phyloP scores from a whole-genome alignment of 2,797 vertebrate species.

The Thaleichthys pacificus region DNA sequence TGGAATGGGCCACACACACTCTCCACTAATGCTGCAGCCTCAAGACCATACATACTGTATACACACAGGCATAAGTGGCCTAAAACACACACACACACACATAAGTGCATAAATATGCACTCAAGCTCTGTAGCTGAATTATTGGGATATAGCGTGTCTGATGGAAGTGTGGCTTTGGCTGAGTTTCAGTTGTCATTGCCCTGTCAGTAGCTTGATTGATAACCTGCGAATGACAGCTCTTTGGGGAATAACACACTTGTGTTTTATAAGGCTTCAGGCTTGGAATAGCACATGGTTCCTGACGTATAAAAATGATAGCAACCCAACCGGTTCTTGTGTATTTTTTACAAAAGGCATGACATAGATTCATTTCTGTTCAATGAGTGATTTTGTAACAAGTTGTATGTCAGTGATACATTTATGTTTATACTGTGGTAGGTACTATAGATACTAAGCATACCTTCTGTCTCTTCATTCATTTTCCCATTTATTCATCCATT shows the following conservation, averaged over 20 bases:
- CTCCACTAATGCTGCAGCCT: not conserved
- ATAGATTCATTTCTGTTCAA: not conserved
- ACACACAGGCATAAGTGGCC: slow-evolving; percentile 38
- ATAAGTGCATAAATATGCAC: slow-evolving; percentile 18
- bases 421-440: not conserved
- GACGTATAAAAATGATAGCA: not conserved
- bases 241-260: not conserved
- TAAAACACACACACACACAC: slow-evolving; percentile 37
- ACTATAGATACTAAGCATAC: not conserved
- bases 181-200: slow-evolving; percentile 35
- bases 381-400: not conserved
- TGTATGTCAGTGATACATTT: not conserved
- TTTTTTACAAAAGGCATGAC: not conserved
- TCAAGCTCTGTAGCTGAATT: slow-evolving; percentile 16
- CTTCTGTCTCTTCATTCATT: not conserved
- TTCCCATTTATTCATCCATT: not conserved
- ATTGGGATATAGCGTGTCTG: slow-evolving; percentile 32
- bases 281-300: slow-evolving; percentile 17
- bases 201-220: slow-evolving; percentile 54
- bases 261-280: slow-evolving; percentile 15
- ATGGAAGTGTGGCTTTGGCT: slow-evolving; percentile 50
- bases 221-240: not conserved
- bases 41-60: not conserved
- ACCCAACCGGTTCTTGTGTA: not conserved
- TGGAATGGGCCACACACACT: slow-evolving; percentile 56